Base-by-base conservation (phyloP, 92 coral and sea anemone genomes). In the Umimayanthus kanabou region DNA sequence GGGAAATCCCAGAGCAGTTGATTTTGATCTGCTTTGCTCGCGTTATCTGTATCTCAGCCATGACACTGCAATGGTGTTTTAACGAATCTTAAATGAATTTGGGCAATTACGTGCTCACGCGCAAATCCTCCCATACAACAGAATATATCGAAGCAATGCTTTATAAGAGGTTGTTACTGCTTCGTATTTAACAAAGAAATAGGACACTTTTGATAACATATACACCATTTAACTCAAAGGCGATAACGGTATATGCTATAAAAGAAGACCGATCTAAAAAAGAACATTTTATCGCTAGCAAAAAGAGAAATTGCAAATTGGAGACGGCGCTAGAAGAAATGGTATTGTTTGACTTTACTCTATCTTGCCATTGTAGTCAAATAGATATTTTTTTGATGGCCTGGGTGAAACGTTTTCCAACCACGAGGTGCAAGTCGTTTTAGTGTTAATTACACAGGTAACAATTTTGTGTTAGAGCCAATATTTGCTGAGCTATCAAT, bases 11-110 rank as follows among this genome's bases (percentile, higher is more conserved):
- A 83, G 43, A 39, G 9, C 25, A 30, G 64, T 49, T 45, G 66
- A 70, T 70, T 81, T 83, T 70, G 77, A 71, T 70, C 87, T 83
- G n/a, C 28, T 57, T 29, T 29, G 37, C 79, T 83, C 42, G n/a
- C 77, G 78, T 43, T 83, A 67, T 67, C 55, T 20, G 16, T 47
- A 67, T 43, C 40, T 42, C 40, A 43, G 29, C 39, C 42, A 64
- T 37, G 74, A 82, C 73, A 82, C 57, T 70, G 65, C 66, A 45
- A 83, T 70, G 87, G 75, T 45, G 26, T 69, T 83, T 70, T 70
- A 83, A 70, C 87, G 25, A 83, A n/a, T 83, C 77, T 6, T 83
- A 83, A 83, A 78, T 83, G 66, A 72, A 9, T 69, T 83, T 70
- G 87, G 77, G 77, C 87, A 66, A 61, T 64, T 66, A 81, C 85